These are phyloP conservation scores for Rhagium mordax DNA, from an alignment of 2,888 invertebrate species.

Conservation along the genomic window DNA sequence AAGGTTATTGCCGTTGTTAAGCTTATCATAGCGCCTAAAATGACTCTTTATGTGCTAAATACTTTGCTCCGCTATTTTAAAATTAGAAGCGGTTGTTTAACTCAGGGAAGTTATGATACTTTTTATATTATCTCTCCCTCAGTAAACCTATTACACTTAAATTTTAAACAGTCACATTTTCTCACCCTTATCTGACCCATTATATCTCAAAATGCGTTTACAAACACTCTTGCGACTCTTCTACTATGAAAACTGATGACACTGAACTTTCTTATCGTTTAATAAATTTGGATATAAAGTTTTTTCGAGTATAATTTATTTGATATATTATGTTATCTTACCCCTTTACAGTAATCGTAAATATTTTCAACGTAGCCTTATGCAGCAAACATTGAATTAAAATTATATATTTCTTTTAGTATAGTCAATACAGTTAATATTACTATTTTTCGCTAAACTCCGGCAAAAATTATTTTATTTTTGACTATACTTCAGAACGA, in stretches of 20 bases:
- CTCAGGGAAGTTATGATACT: slow-evolving; percentile 66
- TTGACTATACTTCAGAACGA: too few species aligned
- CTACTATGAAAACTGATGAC: slow-evolving; percentile 67
- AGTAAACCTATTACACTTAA: slow-evolving; percentile 70
- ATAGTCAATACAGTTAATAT: too few species aligned
- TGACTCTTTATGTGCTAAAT: slow-evolving; percentile 66
- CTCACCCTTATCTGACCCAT: slow-evolving; percentile 67
- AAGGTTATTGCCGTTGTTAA: not conserved
- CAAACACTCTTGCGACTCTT: slow-evolving; percentile 64
- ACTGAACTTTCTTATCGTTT: slow-evolving; percentile 68
- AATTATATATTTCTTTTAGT: too few species aligned
- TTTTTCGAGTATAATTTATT: not conserved
- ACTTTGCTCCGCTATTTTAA: slow-evolving; percentile 63
- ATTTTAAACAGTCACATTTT: slow-evolving; percentile 71
- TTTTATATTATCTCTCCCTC: slow-evolving; percentile 67
- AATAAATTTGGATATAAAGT: slow-evolving; percentile 60
- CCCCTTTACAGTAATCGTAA: not conserved
- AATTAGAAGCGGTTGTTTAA: slow-evolving; percentile 68
- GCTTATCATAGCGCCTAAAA: slow-evolving; percentile 62
- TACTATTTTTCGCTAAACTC: too few species aligned
- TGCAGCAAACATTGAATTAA: too few species aligned
- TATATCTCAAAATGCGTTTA: slow-evolving; percentile 67
- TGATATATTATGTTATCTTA: not conserved
- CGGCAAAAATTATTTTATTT: too few species aligned
- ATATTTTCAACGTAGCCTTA: not conserved